phyloP scores from a whole-genome alignment of 2,888 invertebrate genomes.

The Drepanosiphum platanoidis region DNA sequence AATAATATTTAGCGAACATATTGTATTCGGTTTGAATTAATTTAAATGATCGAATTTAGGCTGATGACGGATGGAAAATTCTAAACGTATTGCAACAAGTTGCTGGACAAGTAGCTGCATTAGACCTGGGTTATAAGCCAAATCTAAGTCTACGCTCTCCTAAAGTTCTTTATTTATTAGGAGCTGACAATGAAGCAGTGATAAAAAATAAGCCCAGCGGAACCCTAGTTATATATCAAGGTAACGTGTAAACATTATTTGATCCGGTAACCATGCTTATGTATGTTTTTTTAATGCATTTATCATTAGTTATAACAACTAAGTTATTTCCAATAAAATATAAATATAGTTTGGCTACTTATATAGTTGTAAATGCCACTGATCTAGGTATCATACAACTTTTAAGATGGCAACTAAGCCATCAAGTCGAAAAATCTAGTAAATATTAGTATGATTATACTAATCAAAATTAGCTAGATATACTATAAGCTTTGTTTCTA shows the following conservation, averaged over 20 bases:
- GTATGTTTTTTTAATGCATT: too few relatives aligned
- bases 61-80: constrained; percentile 76
- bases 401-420: too few relatives aligned
- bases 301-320: too few relatives aligned
- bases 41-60: constrained; percentile 31
- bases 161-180: constrained; percentile 86
- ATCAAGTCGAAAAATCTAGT: too few relatives aligned
- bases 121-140: constrained; percentile 90
- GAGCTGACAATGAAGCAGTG: constrained; percentile 90
- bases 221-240: constrained; percentile 90
- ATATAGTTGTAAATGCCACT: too few relatives aligned
- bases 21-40: too few relatives aligned
- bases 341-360: too few relatives aligned
- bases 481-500: too few relatives aligned
- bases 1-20: not conserved
- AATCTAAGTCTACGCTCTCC: constrained; percentile 75
- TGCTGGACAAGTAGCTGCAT: constrained; percentile 91
- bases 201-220: constrained; percentile 81
- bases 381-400: too few relatives aligned
- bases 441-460: not conserved
- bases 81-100: constrained; percentile 94
- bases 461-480: not conserved
- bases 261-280: constrained; percentile 2
- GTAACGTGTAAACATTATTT: constrained; percentile 67
- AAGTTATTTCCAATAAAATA: too few relatives aligned